Conservation (phyloP, 2,888 invertebrate species). For the Andrena bicolor region DNA sequence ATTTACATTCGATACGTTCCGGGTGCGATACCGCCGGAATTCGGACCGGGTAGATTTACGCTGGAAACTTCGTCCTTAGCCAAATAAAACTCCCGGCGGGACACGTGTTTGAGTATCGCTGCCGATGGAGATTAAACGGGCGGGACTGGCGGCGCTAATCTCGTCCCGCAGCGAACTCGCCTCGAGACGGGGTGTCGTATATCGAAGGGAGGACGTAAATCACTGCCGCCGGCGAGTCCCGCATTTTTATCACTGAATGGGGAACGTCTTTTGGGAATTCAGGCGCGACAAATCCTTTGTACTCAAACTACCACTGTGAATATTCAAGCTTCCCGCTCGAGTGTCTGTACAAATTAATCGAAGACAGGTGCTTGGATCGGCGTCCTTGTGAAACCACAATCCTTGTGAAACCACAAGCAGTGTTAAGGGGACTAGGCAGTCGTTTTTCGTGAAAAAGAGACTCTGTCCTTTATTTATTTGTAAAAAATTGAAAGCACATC, state of each 20-base stretch:
- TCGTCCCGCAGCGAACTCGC: no score
- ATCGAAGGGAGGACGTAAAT: no score
- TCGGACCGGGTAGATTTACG: slow-evolving; percentile 11
- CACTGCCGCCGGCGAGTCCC: background rate
- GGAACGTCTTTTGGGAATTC: background rate
- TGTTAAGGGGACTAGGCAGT: no score
- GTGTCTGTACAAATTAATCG: slow-evolving; percentile 8
- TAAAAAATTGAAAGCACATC: no score
- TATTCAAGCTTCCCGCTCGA: background rate
- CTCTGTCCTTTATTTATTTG: no score
- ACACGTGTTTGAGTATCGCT: slow-evolving; percentile 4
- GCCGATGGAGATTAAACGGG: slow-evolving; percentile 18
- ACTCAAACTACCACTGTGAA: background rate
- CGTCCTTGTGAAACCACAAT: background rate
- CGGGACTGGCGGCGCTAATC: background rate
- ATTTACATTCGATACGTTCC: background rate
- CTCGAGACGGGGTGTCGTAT: no score
- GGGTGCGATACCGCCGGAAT: background rate
- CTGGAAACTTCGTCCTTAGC: slow-evolving; percentile 2
- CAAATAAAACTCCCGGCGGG: slow-evolving; percentile 26
- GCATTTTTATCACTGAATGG: background rate
- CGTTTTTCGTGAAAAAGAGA: no score
- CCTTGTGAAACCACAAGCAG: background rate
- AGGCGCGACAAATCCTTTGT: background rate
- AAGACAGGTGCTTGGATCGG: background rate